These are phyloP conservation scores for Bombus soroeensis DNA, from an alignment of 1,140 invertebrate genomes.

Conservation along the genomic window DNA sequence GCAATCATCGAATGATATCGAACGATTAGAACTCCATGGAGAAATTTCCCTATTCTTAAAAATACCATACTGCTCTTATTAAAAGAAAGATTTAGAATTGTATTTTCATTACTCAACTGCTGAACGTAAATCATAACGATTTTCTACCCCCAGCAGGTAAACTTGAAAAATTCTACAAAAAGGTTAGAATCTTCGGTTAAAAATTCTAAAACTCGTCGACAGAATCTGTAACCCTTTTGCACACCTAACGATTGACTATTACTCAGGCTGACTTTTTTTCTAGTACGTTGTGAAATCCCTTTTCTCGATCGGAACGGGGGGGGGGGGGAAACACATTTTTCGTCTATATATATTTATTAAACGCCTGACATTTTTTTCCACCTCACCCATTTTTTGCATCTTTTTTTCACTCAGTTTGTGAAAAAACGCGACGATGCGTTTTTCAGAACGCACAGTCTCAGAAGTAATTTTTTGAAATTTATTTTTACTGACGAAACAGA, in stretches of 20 bases:
- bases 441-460: conserved; percentile 1
- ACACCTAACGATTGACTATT: background rate
- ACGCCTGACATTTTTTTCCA: background rate
- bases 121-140: background rate
- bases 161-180: background rate
- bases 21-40: too few relatives aligned
- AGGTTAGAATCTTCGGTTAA: background rate
- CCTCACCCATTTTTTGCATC: background rate
- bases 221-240: background rate
- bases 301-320: conserved; percentile 5
- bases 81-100: too few relatives aligned
- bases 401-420: background rate
- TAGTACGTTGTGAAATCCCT: background rate
- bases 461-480: conserved; percentile 53
- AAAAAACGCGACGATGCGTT: conserved; percentile 5
- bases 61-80: too few relatives aligned
- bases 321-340: too few relatives aligned
- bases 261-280: conserved; percentile 15
- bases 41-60: background rate
- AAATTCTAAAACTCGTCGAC: background rate
- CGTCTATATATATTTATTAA: conserved; percentile 43
- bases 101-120: background rate
- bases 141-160: background rate
- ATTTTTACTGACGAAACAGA: conserved; percentile 44
- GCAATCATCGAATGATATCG: too few relatives aligned